Base-by-base conservation (phyloP, 2,113 vertebrate species). In the Tamias sibiricus region DNA sequence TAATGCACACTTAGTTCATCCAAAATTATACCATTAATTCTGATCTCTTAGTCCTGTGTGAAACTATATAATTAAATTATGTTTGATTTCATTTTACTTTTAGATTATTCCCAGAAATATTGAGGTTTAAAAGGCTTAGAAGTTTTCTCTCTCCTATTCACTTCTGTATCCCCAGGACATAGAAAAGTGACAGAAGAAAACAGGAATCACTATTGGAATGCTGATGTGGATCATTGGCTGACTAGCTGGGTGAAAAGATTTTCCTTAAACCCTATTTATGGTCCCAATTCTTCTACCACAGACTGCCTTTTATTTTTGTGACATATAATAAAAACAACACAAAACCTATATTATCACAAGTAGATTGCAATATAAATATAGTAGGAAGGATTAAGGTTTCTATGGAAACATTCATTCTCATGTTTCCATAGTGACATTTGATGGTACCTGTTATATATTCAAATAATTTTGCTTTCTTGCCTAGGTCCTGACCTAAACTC, bases 381-480 rank as follows among this genome's bases (percentile, higher is more conserved):
- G 24, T 35, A 71, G 22, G 13, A 40, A 90, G 28, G 44, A 19
- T 44, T 74, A 37, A 20, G 10, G 40, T 96, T 62, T 95, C 81
- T 92, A 81, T 40, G 90, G 81, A 95, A 95, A 95, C 66, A 54
- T 47, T 72, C 35, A 68, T 59, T 91, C 57, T 59, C 85, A 16
- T 79, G 59, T 95, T 95, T 90, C 81, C 37, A 88, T 87, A 66
- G 93, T 85, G 91, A 95, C 40, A 42, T 57, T 90, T 85, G 52
- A 35, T 95, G 71, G 28, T 13, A 71, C 6, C 52, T 85, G 19
- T 76, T 84, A 66, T 92, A 90, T 95, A 91, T 93, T 91, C 52
- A 88, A 74, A 75, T 87, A 76, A 92, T 54, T 87, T 96, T 92
- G 30, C 28, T 79, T 74, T 89, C 52, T n/a, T 87, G 37, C 42